These are phyloP conservation scores for Tachina fera DNA, from an alignment of 2,888 invertebrate species.

Conservation along the genomic window DNA sequence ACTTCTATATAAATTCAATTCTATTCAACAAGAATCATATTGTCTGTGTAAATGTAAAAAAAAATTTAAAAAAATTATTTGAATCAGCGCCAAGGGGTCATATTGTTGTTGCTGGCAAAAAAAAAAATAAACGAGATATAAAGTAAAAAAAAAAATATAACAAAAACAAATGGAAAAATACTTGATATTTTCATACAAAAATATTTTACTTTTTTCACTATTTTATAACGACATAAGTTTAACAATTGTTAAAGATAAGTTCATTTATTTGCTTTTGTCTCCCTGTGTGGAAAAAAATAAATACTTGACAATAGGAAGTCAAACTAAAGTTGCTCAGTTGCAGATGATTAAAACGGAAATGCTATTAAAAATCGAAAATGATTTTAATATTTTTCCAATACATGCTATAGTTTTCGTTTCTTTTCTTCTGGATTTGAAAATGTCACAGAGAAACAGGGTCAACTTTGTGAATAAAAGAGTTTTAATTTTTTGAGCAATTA, in stretches of 20 bases:
- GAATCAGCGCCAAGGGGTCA: slow-evolving; percentile 68
- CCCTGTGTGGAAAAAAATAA: neutral
- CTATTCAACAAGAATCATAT: slow-evolving; percentile 48
- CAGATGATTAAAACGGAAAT: slow-evolving; percentile 58
- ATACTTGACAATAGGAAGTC: slow-evolving; percentile 52
- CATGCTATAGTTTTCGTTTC: neutral
- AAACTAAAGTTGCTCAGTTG: slow-evolving; percentile 40
- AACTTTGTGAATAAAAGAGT: neutral
- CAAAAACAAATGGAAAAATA: slow-evolving; percentile 46
- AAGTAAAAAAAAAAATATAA: neutral
- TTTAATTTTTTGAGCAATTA: slow-evolving; percentile 24
- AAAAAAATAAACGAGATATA: no score
- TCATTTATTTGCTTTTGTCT: slow-evolving; percentile 56
- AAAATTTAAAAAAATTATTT: slow-evolving; percentile 44
- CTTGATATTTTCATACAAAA: slow-evolving; percentile 41
- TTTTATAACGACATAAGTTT: slow-evolving; percentile 66
- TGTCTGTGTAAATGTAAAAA: slow-evolving; percentile 9
- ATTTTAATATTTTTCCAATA: slow-evolving; percentile 21
- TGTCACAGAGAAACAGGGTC: slow-evolving; percentile 13
- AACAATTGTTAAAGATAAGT: slow-evolving; percentile 65
- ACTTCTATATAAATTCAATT: slow-evolving; percentile 43
- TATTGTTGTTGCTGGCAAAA: slow-evolving; percentile 37
- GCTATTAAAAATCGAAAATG: slow-evolving; percentile 49
- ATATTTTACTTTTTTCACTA: slow-evolving; percentile 39
- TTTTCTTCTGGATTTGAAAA: neutral